Conservation (phyloP, 2,888 invertebrate species). For the Xestia sexstrigata region DNA sequence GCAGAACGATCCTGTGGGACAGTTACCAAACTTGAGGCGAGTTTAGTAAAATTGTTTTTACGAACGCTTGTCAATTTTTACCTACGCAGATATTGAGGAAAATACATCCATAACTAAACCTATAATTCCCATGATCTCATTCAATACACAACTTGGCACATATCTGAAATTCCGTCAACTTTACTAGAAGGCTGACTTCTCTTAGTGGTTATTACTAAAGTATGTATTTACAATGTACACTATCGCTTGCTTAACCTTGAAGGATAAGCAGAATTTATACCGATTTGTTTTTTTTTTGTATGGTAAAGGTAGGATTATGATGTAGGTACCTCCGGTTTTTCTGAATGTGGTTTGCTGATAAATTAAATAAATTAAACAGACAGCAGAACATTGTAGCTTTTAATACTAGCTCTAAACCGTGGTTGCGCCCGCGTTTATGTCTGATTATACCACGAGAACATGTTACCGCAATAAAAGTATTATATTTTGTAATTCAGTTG, state of each 20-base stretch:
- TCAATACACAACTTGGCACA: slow-evolving; percentile 4
- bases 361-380: not conserved
- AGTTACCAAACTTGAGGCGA: not conserved
- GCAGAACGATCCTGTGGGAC: not conserved
- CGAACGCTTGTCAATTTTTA: not conserved
- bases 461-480: not conserved
- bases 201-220: slow-evolving; percentile 19
- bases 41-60: not conserved
- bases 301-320: not conserved
- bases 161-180: slow-evolving; percentile 27
- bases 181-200: slow-evolving; percentile 34
- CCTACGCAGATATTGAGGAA: not conserved
- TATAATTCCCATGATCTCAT: too few species aligned
- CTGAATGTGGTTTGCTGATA: not conserved
- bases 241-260: slow-evolving; percentile 32
- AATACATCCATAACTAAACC: not conserved
- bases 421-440: not conserved
- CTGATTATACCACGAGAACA: not conserved
- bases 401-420: not conserved
- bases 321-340: not conserved
- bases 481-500: not conserved
- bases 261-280: slow-evolving; percentile 7
- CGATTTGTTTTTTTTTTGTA: not conserved
- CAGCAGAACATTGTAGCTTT: not conserved
- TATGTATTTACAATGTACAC: slow-evolving; percentile 24